Evolutionary conservation across 2,113 vertebrate species (phyloP), one percentile per base, ranked within the genome.

Genomic region (Dicerorhinus sumatrensis): DNA sequence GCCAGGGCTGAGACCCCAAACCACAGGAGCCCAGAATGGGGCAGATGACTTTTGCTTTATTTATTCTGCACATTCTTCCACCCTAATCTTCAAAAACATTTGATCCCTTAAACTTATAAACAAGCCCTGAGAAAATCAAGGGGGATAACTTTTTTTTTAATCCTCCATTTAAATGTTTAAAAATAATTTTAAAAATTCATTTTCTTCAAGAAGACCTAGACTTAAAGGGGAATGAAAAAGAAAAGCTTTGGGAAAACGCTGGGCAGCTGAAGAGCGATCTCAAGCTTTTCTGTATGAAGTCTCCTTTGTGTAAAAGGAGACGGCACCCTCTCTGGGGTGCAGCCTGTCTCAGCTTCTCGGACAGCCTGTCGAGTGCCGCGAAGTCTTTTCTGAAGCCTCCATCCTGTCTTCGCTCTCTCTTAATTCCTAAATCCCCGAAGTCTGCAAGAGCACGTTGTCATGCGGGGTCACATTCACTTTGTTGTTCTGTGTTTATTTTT

Each of bases 161-260:
- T 96, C 48, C 33, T 65, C 23, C 36, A 54, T 54, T 95, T 83
- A 70, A 94, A 81, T 80, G 39, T 62, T 69, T 67, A 33, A 77
- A 86, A 82, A 73, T 76, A 42, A 46, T 84, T 86, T 33, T 0
- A 6, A 58, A 92, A 77, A 27, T 51, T 36, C 27, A 18, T 80
- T 95, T 93, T 65, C 51, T 92, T 82, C 13, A 69, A 84, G 56
- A 65, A 62, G 65, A 54, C 42, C 46, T 29, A 65, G 33, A 31
- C 5, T 56, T 83, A 48, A 65, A 51, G 17, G 33, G 42, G 42
- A 29, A 10, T 75, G 60, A 60, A 42, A 84, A 85, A 72, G 62
- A 58, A 29, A 56, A 79, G 18, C 21, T 42, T 77, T 69, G 20
- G 60, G 89, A 60, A 69, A 84, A 87, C 33, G 33, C 51, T 31